Evolutionary conservation across 1,140 invertebrate species (phyloP), one percentile per base, ranked within the genome.

Genomic region (Bombyx mori): DNA sequence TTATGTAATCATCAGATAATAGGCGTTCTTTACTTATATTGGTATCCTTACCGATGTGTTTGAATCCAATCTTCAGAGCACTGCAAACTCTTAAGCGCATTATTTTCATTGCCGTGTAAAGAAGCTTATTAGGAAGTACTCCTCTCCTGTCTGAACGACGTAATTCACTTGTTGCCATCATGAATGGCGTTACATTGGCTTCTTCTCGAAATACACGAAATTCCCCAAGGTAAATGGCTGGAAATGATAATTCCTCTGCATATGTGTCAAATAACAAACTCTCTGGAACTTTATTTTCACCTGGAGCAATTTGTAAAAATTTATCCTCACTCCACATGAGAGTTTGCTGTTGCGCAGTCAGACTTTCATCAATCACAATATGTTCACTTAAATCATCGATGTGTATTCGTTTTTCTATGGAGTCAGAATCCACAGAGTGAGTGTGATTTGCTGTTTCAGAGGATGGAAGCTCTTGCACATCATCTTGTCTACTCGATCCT

Each of bases 91-190:
- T 48, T 8, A 67, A 3, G 49, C 60, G 47, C 56, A 72, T 65
- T 42, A 69, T 64, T 59, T 72, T 72, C 54, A 63, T 56, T 4
- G 67, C 66, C 26, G 64, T 53, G 22, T 67, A 69, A 43, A 72
- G 57, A 7, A 72, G 47, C 45, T 72, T 62, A 0, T 65, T 42
- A 12, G 67, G 69, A 6, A 56, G 64, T 6, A 60, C 59, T 54
- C 47, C 66, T 42, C 69, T 63, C 18, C 69, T 10, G 56, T 54
- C 52, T 26, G 52, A n/a, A 22, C 52, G 46, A 52, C 57, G 18
- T 35, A 59, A 1, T 59, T 59, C 57, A 22, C 57, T 59, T 6
- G 45, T 54, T 35, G 52, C 52, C 52, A 51, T 35, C 52, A 54
- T 54, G 22, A 59, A 59, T 48, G 51, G 44, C 18, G 52, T 54